phyloP scores from a whole-genome alignment of 23 tunicate genomes.

The Halocynthia roretzi region DNA sequence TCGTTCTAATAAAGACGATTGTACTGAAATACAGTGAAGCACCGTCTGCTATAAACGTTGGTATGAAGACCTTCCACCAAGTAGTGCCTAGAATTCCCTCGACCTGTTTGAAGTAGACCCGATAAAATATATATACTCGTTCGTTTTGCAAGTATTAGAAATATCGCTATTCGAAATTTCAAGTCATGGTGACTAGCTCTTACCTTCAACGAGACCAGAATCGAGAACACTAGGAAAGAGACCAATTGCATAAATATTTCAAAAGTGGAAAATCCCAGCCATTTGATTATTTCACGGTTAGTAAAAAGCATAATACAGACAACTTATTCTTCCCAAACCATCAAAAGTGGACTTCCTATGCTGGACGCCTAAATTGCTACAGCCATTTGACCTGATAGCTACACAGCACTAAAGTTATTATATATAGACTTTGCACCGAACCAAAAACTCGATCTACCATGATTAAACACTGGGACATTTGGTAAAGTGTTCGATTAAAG shows the following conservation, averaged over 20 bases:
- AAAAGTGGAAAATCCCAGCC: conserved; percentile 15
- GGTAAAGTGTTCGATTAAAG: too few relatives aligned
- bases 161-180: background rate
- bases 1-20: conserved; percentile 39
- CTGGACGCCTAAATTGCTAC: too few relatives aligned
- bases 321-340: too few relatives aligned
- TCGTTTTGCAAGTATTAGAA: background rate
- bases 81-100: conserved; percentile 15
- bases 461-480: too few relatives aligned
- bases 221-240: conserved; percentile 3
- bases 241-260: conserved; percentile 14
- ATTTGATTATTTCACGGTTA: conserved; percentile 14
- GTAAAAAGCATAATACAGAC: conserved; percentile 2
- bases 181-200: background rate
- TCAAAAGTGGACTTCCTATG: too few relatives aligned
- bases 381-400: too few relatives aligned
- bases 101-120: conserved; percentile 22
- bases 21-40: conserved; percentile 43
- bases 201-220: conserved; percentile 17
- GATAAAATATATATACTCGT: background rate
- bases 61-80: conserved; percentile 44
- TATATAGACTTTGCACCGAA: too few relatives aligned
- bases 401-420: too few relatives aligned
- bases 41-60: conserved; percentile 58
- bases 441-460: too few relatives aligned